Evolutionary conservation across 2,113 vertebrate species (phyloP).

Genomic region (Pteruthius melanotis): DNA sequence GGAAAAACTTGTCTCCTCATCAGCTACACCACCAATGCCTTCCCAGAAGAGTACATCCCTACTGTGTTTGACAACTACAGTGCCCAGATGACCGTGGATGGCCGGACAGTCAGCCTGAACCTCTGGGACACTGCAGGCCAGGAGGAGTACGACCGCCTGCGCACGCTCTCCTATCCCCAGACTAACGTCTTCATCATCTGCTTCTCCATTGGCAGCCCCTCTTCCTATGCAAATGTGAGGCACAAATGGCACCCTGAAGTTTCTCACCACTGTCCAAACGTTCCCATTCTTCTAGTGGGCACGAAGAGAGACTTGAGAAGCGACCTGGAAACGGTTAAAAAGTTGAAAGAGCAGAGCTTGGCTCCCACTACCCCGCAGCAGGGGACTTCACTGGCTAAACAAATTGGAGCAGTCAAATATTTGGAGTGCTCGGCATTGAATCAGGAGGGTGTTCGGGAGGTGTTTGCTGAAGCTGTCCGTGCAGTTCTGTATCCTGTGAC

Average conservation of each 20-base stretch:
- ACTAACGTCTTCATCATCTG: conserved; percentile 94
- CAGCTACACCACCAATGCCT: conserved; percentile 93
- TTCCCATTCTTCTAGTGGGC: conserved; percentile 89
- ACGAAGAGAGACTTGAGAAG: conserved; percentile 89
- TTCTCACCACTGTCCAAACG: conserved; percentile 90
- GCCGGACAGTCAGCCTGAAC: conserved; percentile 89
- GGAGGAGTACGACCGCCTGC: conserved; percentile 90
- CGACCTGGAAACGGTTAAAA: conserved; percentile 88
- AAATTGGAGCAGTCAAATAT: conserved; percentile 91
- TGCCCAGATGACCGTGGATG: conserved; percentile 92
- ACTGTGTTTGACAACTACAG: conserved; percentile 97
- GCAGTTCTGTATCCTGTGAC: conserved; percentile 88
- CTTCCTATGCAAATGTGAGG: conserved; percentile 89
- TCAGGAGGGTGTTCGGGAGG: conserved; percentile 87
- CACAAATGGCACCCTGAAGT: conserved; percentile 96
- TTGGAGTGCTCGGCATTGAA: conserved; percentile 90
- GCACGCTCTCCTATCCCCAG: conserved; percentile 90
- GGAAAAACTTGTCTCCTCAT: conserved; percentile 96
- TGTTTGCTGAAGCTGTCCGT: conserved; percentile 88
- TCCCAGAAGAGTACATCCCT: conserved; percentile 92
- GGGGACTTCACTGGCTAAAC: conserved; percentile 86
- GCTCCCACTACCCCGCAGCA: conserved; percentile 87
- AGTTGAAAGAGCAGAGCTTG: conserved; percentile 90
- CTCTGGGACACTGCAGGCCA: conserved; percentile 95
- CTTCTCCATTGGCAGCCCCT: conserved; percentile 91